Percentiles rank a stretch among this genome's conserved stretches.
phyloP scores from a whole-genome alignment of 2,113 vertebrate species.

The Meleagris gallopavo region DNA sequence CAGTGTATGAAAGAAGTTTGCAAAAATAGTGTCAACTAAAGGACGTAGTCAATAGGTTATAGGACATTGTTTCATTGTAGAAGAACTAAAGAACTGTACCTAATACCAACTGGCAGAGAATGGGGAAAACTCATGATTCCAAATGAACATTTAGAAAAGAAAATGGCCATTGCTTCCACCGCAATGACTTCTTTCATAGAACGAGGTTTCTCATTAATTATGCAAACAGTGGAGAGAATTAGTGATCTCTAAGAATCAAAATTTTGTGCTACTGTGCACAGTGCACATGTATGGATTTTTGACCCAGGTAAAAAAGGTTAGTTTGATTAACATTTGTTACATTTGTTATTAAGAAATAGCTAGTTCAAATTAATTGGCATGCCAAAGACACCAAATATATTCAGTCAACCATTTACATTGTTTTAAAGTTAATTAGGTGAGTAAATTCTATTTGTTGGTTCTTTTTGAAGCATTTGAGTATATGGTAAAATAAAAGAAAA shows the following conservation, averaged over 20 bases:
- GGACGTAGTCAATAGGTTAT: neutral
- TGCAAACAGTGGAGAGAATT: neutral
- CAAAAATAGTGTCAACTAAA: neutral
- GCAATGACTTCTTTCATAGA: neutral
- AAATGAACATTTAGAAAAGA: neutral
- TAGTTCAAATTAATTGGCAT: slow-evolving; percentile 62
- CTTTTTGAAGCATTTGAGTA: neutral
- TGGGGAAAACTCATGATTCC: neutral
- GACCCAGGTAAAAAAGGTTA: slow-evolving; percentile 45
- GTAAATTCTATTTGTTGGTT: slow-evolving; percentile 12
- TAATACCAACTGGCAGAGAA: neutral
- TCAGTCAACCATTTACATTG: slow-evolving; percentile 63
- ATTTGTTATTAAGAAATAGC: slow-evolving; percentile 66
- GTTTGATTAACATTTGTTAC: slow-evolving; percentile 71
- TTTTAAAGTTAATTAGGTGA: slow-evolving; percentile 64
- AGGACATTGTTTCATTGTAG: neutral
- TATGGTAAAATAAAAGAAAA: slow-evolving; percentile 26
- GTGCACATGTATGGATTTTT: neutral
- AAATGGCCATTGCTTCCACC: neutral
- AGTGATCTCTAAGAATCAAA: neutral
- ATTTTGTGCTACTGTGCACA: neutral
- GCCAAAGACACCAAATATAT: slow-evolving; percentile 62
- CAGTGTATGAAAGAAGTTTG: neutral
- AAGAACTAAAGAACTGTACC: neutral
- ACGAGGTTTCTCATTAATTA: neutral